phyloP scores from a whole-genome alignment of 2,797 vertebrate species.

The Tokudaia muenninki region DNA sequence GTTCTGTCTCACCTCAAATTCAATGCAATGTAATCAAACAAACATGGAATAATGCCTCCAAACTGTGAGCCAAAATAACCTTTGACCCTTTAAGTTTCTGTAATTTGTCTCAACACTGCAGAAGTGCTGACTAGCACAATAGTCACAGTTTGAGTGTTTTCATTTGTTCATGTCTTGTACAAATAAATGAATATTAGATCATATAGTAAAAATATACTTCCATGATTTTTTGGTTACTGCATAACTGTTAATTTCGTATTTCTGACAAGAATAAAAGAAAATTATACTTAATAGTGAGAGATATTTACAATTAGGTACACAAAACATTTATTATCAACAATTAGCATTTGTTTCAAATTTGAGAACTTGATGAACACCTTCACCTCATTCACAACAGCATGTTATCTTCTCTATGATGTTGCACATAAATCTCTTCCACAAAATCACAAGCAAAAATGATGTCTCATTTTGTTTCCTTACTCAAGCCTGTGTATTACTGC shows the following conservation, averaged over 20 bases:
- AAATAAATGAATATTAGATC: not conserved
- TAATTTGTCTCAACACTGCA: not conserved
- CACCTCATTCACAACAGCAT: not conserved
- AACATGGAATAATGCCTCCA: not conserved
- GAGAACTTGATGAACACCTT: not conserved
- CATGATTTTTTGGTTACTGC: not conserved
- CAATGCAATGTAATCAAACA: not conserved
- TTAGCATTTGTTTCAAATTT: not conserved
- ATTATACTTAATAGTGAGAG: not conserved
- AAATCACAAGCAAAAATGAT: not conserved
- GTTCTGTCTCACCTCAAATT: not conserved
- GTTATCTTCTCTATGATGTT: not conserved
- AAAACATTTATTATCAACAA: constrained; percentile 2
- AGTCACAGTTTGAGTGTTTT: not conserved
- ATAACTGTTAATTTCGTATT: not conserved
- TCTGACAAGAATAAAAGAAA: not conserved
- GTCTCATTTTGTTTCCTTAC: not conserved
- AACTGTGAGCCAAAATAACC: not conserved
- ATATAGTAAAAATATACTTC: not conserved
- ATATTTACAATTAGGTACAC: not conserved
- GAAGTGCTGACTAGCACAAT: not conserved
- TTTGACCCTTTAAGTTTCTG: not conserved
- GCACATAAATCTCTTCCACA: not conserved
- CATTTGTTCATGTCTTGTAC: not conserved
- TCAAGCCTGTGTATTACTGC: not conserved